Conservation (phyloP, 2,797 vertebrate genomes). For the Amazona finschi region DNA sequence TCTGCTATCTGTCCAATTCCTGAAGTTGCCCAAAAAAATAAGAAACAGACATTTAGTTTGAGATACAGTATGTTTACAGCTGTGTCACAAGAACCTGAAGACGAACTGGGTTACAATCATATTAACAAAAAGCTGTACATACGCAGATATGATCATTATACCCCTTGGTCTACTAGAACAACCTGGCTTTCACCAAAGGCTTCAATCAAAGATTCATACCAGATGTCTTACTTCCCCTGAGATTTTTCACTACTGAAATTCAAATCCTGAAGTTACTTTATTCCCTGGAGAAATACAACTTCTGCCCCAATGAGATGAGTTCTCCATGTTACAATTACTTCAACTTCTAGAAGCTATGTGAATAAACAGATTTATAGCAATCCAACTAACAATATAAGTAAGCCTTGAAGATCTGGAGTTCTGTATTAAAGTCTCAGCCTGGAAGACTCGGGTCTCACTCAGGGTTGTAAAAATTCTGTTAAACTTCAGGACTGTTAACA, state of each 20-base stretch:
- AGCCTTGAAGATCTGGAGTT: not conserved
- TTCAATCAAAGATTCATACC: not conserved
- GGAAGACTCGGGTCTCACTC: not conserved
- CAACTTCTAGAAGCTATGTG: not conserved
- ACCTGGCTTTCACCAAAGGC: not conserved
- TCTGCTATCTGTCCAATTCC: not conserved
- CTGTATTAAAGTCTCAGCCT: not conserved
- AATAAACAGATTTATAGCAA: not conserved
- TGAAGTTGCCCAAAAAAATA: not conserved
- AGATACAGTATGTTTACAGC: not conserved
- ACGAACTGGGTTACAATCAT: not conserved
- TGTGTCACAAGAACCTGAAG: not conserved
- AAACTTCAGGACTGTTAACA: not conserved
- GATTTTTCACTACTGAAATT: not conserved
- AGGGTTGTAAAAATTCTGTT: not conserved
- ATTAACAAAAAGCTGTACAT: not conserved
- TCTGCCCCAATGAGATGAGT: not conserved
- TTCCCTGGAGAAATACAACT: not conserved
- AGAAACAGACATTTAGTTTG: not conserved
- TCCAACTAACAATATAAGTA: not conserved
- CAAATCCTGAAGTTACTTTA: not conserved
- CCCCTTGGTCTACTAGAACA: not conserved
- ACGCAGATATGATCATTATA: not conserved
- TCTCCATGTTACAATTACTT: not conserved
- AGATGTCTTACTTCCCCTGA: not conserved